A percentile compares a stretch with the other conserved stretches of the same genome.
Evolutionary conservation across 2,797 vertebrate genomes (phyloP).

Genomic region (Smutsia gigantea): DNA sequence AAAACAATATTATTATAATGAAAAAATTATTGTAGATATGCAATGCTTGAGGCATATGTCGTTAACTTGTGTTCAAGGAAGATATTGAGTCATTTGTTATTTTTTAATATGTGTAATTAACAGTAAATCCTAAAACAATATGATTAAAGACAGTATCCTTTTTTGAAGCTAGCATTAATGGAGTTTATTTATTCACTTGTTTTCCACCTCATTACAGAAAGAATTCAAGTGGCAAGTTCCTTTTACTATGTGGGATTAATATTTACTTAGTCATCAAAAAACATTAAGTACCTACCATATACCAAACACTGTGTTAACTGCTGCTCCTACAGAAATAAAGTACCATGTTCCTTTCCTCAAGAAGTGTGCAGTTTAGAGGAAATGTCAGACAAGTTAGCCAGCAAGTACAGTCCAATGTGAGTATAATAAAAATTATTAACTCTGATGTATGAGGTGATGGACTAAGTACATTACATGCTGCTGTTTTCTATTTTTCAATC

Average conservation of each 20-base stretch:
- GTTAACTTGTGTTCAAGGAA: conserved; percentile 55
- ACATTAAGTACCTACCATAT: conserved; percentile 26
- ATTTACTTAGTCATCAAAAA: conserved; percentile 57
- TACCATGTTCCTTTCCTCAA: conserved; percentile 25
- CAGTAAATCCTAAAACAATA: conserved; percentile 48
- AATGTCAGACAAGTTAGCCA: conserved; percentile 26
- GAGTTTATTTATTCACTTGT: conserved; percentile 10
- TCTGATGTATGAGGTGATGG: background rate
- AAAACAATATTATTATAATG: background rate
- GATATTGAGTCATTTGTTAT: conserved; percentile 35
- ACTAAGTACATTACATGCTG: background rate
- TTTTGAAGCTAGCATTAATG: background rate
- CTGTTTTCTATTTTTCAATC: conserved; percentile 28
- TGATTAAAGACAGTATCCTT: conserved; percentile 20
- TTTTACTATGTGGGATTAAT: conserved; percentile 56
- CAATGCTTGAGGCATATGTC: conserved; percentile 23
- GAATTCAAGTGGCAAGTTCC: conserved; percentile 57
- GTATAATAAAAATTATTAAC: conserved; percentile 1
- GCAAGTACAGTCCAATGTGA: background rate
- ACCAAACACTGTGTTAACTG: conserved; percentile 19
- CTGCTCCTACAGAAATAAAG: conserved; percentile 42
- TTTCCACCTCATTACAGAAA: conserved; percentile 62
- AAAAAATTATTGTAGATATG: conserved; percentile 40
- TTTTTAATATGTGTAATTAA: conserved; percentile 49
- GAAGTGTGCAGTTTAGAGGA: background rate